Evolutionary conservation across 2,113 vertebrate genomes (phyloP).

Genomic region (Dasypus novemcinctus): DNA sequence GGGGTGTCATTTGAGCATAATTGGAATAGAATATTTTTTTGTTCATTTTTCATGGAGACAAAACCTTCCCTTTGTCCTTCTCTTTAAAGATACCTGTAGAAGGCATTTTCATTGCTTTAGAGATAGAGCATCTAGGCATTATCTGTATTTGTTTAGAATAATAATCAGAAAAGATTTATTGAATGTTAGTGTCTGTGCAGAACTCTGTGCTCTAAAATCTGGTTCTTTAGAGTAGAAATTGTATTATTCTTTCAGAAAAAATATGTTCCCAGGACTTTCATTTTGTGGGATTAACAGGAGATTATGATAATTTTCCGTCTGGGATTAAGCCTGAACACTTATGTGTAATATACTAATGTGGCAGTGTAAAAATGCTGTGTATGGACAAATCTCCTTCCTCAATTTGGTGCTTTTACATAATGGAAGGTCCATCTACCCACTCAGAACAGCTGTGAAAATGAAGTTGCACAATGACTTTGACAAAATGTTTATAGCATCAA

Average conservation of each 20-base stretch:
- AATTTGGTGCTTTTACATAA: conserved; percentile 20
- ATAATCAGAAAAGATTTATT: background rate
- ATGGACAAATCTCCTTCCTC: conserved; percentile 47
- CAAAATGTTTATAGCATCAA: conserved; percentile 17
- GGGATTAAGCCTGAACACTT: background rate
- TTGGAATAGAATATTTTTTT: background rate
- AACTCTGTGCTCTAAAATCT: background rate
- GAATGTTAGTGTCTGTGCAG: background rate
- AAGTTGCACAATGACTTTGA: conserved; percentile 33
- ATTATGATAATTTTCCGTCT: background rate
- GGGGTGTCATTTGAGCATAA: background rate
- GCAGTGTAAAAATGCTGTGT: conserved; percentile 11
- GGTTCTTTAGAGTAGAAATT: background rate
- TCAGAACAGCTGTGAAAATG: conserved; percentile 49
- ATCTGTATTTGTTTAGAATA: background rate
- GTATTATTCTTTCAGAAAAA: background rate
- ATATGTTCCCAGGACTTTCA: background rate
- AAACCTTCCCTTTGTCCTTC: background rate
- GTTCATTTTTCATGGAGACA: background rate
- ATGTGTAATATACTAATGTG: background rate
- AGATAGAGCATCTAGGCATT: background rate
- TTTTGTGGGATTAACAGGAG: background rate
- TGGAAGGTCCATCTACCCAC: conserved; percentile 26
- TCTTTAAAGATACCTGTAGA: background rate
- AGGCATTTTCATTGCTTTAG: background rate